phyloP scores from a whole-genome alignment of 2,888 invertebrate species.

The Actias luna region DNA sequence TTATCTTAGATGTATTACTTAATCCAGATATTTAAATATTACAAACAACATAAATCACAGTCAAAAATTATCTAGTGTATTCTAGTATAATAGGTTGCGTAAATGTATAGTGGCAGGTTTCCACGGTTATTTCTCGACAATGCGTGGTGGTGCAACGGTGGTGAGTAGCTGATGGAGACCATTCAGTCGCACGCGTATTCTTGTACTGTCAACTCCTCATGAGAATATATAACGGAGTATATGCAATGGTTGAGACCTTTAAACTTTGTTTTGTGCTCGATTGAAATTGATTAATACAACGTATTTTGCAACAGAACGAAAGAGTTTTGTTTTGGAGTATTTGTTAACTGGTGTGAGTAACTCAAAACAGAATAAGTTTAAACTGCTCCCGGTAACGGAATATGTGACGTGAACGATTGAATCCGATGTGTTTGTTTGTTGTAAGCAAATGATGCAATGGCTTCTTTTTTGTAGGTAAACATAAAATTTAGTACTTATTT shows the following conservation, averaged over 20 bases:
- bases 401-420: background rate
- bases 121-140: conserved; percentile 74
- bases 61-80: conserved; percentile 65
- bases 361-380: conserved; percentile 19
- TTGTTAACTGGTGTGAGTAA: conserved; percentile 31
- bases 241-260: conserved; percentile 28
- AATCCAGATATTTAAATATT: conserved; percentile 37
- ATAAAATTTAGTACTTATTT: background rate
- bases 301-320: conserved; percentile 31
- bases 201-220: conserved; percentile 63
- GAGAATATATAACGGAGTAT: conserved; percentile 45
- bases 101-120: conserved; percentile 65
- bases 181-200: conserved; percentile 68
- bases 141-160: conserved; percentile 74
- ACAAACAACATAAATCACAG: conserved; percentile 50
- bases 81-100: conserved; percentile 72
- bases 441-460: background rate
- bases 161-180: conserved; percentile 48
- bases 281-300: conserved; percentile 18
- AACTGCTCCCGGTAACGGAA: background rate
- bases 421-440: background rate
- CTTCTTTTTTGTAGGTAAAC: background rate
- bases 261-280: conserved; percentile 20
- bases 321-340: conserved; percentile 28
- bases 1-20: conserved; percentile 42